Evolutionary conservation across 2,888 invertebrate species (phyloP), one percentile per base, ranked within the genome.

Genomic region (Brachylomia viminalis): DNA sequence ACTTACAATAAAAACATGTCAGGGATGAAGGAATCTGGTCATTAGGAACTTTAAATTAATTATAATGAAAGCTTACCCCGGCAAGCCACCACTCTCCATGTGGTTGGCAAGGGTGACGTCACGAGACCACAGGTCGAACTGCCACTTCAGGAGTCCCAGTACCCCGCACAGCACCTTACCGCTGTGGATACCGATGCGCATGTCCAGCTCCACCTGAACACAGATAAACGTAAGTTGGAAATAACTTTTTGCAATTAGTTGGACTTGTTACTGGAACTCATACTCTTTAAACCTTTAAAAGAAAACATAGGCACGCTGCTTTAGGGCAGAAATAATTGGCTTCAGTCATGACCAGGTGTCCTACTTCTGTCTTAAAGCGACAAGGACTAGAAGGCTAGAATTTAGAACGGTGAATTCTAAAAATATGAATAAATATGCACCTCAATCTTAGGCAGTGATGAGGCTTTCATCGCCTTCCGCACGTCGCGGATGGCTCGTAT

Each of bases 181-280:
- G 84, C 99, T 99, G 96, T 99, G 99, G 82, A 99, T 99, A 72
- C 99, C 99, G 88, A 99, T 99, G 87, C 99, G 97, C 99, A 99
- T 99, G 95, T 99, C 98, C 86, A 99, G 61, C 13, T 82, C 83
- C 56, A 27, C 58, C 83, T 82, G 20, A 42, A 45, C 2, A 77
- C 17, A 64, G 23, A n/a, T 11, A 45, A 45, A 65, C 13, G 13
- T 64, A 27, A 27, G 42, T 65, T 27, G 20, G 42, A 17, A 38
- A 42, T 10, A 33, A 61, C 7, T 61, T 23, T 13, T 61, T 61
- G 23, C 23, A 61, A 13, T 33, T n/a, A n/a, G 2, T n/a, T 62
- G 7, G 27, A 45, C 17, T n/a, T 42, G 0, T 42, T n/a, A 42
- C 17, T 17, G 10, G 15, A 23, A 65, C 45, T 11, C 20, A 17